phyloP scores from a whole-genome alignment of 1,140 invertebrate species.

The Meteorus sp. region DNA sequence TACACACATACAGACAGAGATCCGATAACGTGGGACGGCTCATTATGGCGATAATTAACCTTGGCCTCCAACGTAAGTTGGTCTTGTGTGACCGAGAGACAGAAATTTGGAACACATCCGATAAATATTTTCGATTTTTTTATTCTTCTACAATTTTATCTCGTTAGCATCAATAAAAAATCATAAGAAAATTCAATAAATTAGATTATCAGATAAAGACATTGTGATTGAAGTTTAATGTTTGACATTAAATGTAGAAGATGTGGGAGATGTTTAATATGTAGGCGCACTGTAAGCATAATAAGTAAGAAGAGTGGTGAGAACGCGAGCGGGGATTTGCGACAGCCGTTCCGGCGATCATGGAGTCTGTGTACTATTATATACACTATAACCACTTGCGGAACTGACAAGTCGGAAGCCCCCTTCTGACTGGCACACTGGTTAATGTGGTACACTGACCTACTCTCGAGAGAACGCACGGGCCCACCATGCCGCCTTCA shows the following conservation, averaged over 20 bases:
- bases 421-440: constrained; percentile 44
- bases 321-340: constrained; percentile 21
- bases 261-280: too few species aligned
- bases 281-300: too few species aligned
- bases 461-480: constrained; percentile 46
- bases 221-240: too few species aligned
- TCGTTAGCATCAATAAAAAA: too few species aligned
- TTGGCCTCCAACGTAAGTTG: constrained; percentile 9
- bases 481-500: constrained; percentile 18
- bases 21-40: neutral
- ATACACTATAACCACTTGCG: constrained; percentile 40
- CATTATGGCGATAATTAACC: constrained; percentile 18
- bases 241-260: too few species aligned
- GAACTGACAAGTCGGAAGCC: constrained; percentile 58
- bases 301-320: neutral
- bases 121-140: too few species aligned
- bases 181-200: too few species aligned
- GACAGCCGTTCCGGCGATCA: constrained; percentile 36
- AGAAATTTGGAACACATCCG: too few species aligned
- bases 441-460: constrained; percentile 60
- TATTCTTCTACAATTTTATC: too few species aligned
- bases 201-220: too few species aligned
- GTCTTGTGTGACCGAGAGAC: neutral
- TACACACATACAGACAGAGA: too few species aligned
- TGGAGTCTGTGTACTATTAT: constrained; percentile 23